phyloP scores from a whole-genome alignment of 2,797 vertebrate genomes.

The Spinibarbus caldwelli region DNA sequence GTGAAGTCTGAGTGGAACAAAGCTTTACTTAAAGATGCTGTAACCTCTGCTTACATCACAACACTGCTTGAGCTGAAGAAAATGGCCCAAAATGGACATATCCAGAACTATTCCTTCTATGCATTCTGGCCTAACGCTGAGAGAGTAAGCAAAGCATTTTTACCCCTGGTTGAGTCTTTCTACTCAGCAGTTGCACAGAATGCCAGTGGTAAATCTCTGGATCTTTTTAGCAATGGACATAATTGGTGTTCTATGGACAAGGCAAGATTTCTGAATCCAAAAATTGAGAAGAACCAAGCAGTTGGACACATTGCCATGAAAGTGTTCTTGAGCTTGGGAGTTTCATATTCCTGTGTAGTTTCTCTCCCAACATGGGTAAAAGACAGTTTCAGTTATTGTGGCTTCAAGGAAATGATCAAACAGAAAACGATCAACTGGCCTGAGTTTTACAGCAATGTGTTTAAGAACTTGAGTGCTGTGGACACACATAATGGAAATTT shows the following conservation, averaged over 20 bases:
- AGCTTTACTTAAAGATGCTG: conserved; percentile 77
- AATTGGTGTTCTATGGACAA: conserved; percentile 78
- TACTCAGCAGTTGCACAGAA: conserved; percentile 73
- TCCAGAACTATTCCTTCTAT: conserved; percentile 79
- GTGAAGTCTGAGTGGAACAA: conserved; percentile 82
- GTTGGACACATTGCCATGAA: conserved; percentile 69
- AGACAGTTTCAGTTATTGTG: conserved; percentile 71
- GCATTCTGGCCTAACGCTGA: conserved; percentile 82
- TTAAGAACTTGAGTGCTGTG: conserved; percentile 76
- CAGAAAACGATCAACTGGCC: conserved; percentile 79
- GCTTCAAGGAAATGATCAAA: conserved; percentile 64
- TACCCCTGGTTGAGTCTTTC: conserved; percentile 79
- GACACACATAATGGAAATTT: conserved; percentile 70
- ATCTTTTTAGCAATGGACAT: conserved; percentile 80
- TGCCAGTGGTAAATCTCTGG: conserved; percentile 55
- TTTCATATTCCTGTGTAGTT: conserved; percentile 70
- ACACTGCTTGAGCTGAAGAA: conserved; percentile 75
- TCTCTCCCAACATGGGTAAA: conserved; percentile 78
- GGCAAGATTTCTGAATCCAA: conserved; percentile 78
- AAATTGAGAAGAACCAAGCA: conserved; percentile 67
- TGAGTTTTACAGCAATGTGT: conserved; percentile 78
- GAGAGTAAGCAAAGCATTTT: conserved; percentile 77
- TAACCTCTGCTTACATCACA: conserved; percentile 76
- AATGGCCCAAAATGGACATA: conserved; percentile 73
- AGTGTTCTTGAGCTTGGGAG: conserved; percentile 73